phyloP scores from a whole-genome alignment of 2,113 vertebrate species.

The Verasper variegatus region DNA sequence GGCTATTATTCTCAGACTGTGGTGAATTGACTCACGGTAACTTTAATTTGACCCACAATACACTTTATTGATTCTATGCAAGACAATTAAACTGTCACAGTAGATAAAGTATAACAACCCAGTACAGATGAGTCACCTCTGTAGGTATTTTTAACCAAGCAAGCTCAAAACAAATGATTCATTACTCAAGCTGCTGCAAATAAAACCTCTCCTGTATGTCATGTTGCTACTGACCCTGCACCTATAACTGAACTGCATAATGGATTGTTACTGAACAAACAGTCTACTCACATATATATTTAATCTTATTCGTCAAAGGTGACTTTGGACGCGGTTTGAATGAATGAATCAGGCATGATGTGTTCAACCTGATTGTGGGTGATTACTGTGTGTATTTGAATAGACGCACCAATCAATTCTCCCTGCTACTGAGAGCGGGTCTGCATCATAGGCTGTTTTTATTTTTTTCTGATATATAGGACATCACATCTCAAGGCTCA shows the following conservation, averaged over 20 bases:
- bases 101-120: background rate
- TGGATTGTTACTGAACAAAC: background rate
- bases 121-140: background rate
- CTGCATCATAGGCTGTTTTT: background rate
- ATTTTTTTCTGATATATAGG: background rate
- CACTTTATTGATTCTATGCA: background rate
- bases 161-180: background rate
- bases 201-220: background rate
- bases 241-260: background rate
- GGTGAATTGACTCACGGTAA: background rate
- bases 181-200: background rate
- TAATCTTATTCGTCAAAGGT: background rate
- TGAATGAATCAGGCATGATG: background rate
- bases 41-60: background rate
- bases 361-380: background rate
- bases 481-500: background rate
- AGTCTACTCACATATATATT: background rate
- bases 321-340: background rate
- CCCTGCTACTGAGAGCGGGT: background rate
- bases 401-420: background rate
- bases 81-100: background rate
- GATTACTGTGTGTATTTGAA: background rate
- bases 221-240: background rate
- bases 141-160: background rate
- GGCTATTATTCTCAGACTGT: background rate